Evolutionary conservation across 2,113 vertebrate species (phyloP).

Genomic region (Australoheros scitulus): DNA sequence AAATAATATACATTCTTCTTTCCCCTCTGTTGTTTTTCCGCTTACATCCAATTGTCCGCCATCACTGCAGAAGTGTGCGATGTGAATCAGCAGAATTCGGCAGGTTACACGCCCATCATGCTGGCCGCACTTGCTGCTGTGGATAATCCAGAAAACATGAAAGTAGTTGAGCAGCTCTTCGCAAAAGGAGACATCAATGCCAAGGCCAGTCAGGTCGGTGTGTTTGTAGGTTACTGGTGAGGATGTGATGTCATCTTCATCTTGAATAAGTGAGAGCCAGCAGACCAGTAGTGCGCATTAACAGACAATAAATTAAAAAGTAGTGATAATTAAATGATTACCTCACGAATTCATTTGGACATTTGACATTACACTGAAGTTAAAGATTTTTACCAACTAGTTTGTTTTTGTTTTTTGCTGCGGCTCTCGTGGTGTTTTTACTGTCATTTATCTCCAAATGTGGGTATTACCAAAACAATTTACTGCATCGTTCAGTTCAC

Average conservation of each 20-base stretch:
- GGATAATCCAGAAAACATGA: constrained; percentile 89
- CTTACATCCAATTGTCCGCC: constrained; percentile 1
- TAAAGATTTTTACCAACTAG: not conserved
- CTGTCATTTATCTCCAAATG: not conserved
- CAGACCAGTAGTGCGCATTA: not conserved
- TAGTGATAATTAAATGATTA: too few species aligned
- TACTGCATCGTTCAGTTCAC: not conserved
- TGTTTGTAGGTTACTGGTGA: not conserved
- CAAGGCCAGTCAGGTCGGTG: constrained; percentile 93
- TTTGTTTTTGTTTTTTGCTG: not conserved
- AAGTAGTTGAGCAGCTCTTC: constrained; percentile 90
- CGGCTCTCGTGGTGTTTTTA: not conserved
- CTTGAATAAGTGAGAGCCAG: too few species aligned
- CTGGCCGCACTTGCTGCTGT: constrained; percentile 93
- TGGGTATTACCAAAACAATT: not conserved
- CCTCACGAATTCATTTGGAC: too few species aligned
- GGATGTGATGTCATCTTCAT: not conserved
- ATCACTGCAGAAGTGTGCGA: constrained; percentile 89
- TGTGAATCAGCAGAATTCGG: constrained; percentile 94
- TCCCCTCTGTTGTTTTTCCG: not conserved
- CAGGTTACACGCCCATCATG: constrained; percentile 98
- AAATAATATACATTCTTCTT: not conserved
- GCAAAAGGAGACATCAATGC: constrained; percentile 91
- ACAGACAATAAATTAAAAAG: not conserved
- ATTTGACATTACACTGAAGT: not conserved